phyloP scores from a whole-genome alignment of 2,888 invertebrate genomes.

The Fragum fragum region DNA sequence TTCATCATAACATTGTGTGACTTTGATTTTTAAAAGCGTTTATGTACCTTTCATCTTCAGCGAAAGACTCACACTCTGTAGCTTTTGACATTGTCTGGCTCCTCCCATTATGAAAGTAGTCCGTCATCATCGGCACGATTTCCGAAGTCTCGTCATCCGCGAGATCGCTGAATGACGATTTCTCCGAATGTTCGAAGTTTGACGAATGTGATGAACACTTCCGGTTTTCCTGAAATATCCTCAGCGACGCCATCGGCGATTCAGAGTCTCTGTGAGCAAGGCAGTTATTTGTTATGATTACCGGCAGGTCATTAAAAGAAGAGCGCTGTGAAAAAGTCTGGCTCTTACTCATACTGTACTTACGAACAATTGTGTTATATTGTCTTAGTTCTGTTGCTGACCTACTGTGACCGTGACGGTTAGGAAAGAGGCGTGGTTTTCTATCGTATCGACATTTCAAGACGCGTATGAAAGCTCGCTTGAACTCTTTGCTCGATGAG shows the following conservation, averaged over 20 bases:
- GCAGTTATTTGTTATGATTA: not conserved
- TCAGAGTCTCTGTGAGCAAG: constrained; percentile 23
- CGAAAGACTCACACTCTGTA: constrained; percentile 33
- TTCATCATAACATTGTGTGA: constrained; percentile 38
- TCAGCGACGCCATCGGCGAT: constrained; percentile 37
- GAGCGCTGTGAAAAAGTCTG: constrained; percentile 15
- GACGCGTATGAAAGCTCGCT: constrained; percentile 88
- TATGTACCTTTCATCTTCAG: constrained; percentile 48
- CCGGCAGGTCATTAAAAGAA: not conserved
- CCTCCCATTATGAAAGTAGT: not conserved
- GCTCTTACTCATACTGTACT: constrained; percentile 12
- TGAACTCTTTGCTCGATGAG: constrained; percentile 88
- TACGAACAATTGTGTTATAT: constrained; percentile 16
- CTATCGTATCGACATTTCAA: constrained; percentile 84
- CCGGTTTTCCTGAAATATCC: constrained; percentile 44
- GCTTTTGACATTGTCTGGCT: not conserved
- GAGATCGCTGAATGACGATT: constrained; percentile 48
- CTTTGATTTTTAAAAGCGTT: constrained; percentile 47
- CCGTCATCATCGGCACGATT: constrained; percentile 1
- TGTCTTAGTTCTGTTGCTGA: constrained; percentile 33
- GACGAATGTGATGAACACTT: constrained; percentile 34
- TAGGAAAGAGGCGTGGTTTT: constrained; percentile 38
- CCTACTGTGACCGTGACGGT: not conserved
- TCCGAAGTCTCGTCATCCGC: constrained; percentile 53
- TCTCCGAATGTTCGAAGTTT: constrained; percentile 37